Evolutionary conservation across 2,113 vertebrate genomes (phyloP).

Genomic region (Anas platyrhynchos): DNA sequence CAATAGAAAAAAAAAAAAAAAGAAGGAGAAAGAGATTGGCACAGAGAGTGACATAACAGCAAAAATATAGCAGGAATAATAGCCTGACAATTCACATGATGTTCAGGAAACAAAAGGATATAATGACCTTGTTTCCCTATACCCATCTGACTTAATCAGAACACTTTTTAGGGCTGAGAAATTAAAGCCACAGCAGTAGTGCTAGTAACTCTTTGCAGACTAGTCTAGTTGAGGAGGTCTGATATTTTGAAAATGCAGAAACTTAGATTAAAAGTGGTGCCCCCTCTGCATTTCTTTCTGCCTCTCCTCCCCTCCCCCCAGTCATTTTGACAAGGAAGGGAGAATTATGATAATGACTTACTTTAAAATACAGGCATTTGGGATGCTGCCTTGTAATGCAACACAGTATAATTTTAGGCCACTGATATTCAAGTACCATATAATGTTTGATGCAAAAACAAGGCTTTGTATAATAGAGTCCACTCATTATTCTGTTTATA

Average conservation of each 20-base stretch:
- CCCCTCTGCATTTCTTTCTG: neutral
- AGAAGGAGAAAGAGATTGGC: neutral
- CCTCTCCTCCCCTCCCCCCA: fast-evolving
- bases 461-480: neutral
- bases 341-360: neutral
- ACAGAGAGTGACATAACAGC: neutral
- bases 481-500: neutral
- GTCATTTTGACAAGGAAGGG: neutral
- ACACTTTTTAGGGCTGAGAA: neutral
- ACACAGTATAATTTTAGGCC: neutral
- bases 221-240: neutral
- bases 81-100: neutral
- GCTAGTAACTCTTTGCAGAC: neutral
- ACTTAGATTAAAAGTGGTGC: neutral
- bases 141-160: neutral
- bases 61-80: neutral
- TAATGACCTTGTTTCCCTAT: neutral
- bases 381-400: neutral
- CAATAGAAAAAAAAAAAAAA: neutral
- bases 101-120: neutral
- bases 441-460: neutral
- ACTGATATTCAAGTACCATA: neutral
- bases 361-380: neutral
- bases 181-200: neutral
- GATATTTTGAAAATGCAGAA: neutral